Evolutionary conservation across 2,888 invertebrate genomes (phyloP), one percentile per base, ranked within the genome.

Genomic region (Ormyrus rosae): DNA sequence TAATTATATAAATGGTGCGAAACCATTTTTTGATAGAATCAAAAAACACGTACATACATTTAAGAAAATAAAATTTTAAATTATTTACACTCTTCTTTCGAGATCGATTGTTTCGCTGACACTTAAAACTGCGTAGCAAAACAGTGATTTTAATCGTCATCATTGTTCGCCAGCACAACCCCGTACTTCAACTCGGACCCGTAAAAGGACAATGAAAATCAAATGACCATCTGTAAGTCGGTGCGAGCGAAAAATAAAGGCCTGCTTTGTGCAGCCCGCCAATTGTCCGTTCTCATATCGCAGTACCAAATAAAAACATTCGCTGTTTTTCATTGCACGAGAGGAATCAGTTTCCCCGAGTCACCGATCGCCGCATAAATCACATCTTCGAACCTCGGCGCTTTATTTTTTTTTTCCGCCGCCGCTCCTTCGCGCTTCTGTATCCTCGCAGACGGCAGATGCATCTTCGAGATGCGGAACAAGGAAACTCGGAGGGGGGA

Each of bases 361-460:
- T 72, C 53, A 72, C 63, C 72, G 53, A 45, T 13, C 53, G 13
- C n/a, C 61, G 8, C n/a, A 72, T 72, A 63, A 61, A 72, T 72
- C 72, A 72, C 19, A 1, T 19, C 19, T n/a, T 72, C 60, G 46
- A 4, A 5, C 11, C 45, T 61, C 46, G 6, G 9, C 45, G 34
- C 45, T 9, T 11, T 34, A 10, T 51, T 9, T 60, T 9, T 60
- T 60, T 19, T 51, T 50, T 71, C 13, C 19, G 51, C 34, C 34
- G 46, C 68, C 3, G 10, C 9, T n/a, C 10, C 63, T 8, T 19
- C 45, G n/a, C 7, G 8, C 11, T 7, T 19, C 11, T 19, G 11
- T 34, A 19, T 45, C 48, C 77, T 10, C 45, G 50, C 9, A 9
- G 6, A 50, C 10, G 53, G 51, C 79, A 75, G 80, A 80, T 80